Percentiles rank a stretch among this genome's conserved stretches.
These are phyloP conservation scores for Mola mola DNA, from an alignment of 2,113 vertebrate species.

Conservation along the genomic window DNA sequence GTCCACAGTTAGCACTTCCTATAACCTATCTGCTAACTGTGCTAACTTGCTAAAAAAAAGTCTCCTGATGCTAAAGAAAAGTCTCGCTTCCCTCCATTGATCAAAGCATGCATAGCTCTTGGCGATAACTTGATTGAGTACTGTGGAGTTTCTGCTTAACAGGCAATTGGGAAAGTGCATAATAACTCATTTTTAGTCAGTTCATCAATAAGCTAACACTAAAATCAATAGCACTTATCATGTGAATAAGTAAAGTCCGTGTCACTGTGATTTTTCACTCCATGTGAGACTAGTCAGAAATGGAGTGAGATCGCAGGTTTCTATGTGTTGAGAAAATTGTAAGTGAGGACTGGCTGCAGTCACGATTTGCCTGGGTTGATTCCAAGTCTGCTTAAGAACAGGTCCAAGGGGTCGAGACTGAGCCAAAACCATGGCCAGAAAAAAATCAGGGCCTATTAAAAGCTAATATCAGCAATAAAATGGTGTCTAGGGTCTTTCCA, in stretches of 20 bases:
- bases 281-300: constrained; percentile 34
- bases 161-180: constrained; percentile 65
- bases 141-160: constrained; percentile 68
- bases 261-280: constrained; percentile 50
- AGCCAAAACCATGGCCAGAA: no score
- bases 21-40: constrained; percentile 10
- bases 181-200: constrained; percentile 73
- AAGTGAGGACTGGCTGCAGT: constrained; percentile 24
- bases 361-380: background rate
- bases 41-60: constrained; percentile 21
- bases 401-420: no score
- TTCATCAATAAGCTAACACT: constrained; percentile 71
- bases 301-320: constrained; percentile 24
- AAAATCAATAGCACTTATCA: constrained; percentile 72
- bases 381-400: no score
- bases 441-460: no score
- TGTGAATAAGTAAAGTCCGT: constrained; percentile 54
- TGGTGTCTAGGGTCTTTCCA: no score
- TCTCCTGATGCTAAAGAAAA: constrained; percentile 28
- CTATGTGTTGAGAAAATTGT: constrained; percentile 36
- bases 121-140: constrained; percentile 57
- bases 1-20: no score
- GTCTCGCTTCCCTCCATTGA: constrained; percentile 59
- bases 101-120: constrained; percentile 56
- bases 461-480: no score